Evolutionary conservation across 2,113 vertebrate genomes (phyloP).

Genomic region (Crotalus viridis): DNA sequence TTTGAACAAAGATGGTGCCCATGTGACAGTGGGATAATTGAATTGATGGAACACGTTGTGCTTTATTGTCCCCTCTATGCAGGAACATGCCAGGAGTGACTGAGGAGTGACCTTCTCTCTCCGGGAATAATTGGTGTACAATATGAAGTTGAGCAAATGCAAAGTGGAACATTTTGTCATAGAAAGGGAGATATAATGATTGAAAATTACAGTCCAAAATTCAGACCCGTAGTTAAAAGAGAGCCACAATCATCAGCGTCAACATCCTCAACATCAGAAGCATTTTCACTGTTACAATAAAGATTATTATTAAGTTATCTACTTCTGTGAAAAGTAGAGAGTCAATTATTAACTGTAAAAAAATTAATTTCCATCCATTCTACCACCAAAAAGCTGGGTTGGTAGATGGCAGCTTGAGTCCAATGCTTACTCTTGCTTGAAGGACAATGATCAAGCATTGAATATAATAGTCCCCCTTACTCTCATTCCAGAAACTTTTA

Average conservation of each 20-base stretch:
- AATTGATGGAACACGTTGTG: neutral
- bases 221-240: too few species aligned
- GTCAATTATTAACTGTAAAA: neutral
- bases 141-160: neutral
- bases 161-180: neutral
- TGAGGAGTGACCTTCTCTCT: neutral
- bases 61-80: neutral
- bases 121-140: neutral
- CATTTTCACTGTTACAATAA: neutral
- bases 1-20: neutral
- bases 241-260: too few species aligned
- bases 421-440: neutral
- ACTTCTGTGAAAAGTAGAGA: neutral
- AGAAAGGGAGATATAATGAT: too few species aligned
- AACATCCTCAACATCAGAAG: neutral
- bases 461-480: neutral
- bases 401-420: neutral
- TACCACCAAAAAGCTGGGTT: neutral
- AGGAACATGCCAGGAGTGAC: neutral
- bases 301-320: neutral
- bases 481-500: neutral
- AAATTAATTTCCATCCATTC: neutral
- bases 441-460: neutral
- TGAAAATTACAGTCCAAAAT: too few species aligned
- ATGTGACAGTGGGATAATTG: neutral